phyloP scores from a whole-genome alignment of 2,888 invertebrate species.

The Pimpla rufipes region DNA sequence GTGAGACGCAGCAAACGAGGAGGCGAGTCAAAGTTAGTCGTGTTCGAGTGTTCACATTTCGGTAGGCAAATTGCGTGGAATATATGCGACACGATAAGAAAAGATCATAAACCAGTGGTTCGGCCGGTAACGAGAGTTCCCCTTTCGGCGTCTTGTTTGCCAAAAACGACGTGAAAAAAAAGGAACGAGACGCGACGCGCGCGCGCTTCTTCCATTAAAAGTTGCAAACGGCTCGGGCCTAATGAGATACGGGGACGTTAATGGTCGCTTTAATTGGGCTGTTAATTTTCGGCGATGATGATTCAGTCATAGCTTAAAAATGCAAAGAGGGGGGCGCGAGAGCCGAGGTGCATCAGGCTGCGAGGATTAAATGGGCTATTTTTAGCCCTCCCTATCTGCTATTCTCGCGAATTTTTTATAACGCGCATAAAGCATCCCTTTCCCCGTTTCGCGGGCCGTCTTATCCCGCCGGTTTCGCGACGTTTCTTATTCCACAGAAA shows the following conservation, averaged over 20 bases:
- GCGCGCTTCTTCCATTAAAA: slow-evolving; percentile 78
- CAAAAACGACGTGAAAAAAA: slow-evolving; percentile 33
- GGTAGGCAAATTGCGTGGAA: slow-evolving; percentile 22
- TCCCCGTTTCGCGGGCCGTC: slow-evolving; percentile 13
- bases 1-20: neutral
- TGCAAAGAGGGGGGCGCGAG: slow-evolving; percentile 79
- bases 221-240: slow-evolving; percentile 79
- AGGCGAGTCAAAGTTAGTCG: slow-evolving; percentile 7
- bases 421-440: slow-evolving; percentile 48
- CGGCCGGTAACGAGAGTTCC: slow-evolving; percentile 71
- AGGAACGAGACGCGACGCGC: slow-evolving; percentile 62
- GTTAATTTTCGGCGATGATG: slow-evolving; percentile 83
- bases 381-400: slow-evolving; percentile 42
- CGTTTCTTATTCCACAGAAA: neutral
- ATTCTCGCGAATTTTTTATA: slow-evolving; percentile 44
- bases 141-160: slow-evolving; percentile 41
- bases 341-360: slow-evolving; percentile 71
- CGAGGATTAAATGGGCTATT: slow-evolving; percentile 79
- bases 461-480: neutral
- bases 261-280: slow-evolving; percentile 83
- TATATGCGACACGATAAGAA: slow-evolving; percentile 64
- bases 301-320: slow-evolving; percentile 82
- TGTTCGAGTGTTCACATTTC: slow-evolving; percentile 13
- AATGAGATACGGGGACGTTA: slow-evolving; percentile 83
- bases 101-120: slow-evolving; percentile 64